phyloP scores from a whole-genome alignment of 2,797 vertebrate genomes.

The Rhynchonycteris naso region DNA sequence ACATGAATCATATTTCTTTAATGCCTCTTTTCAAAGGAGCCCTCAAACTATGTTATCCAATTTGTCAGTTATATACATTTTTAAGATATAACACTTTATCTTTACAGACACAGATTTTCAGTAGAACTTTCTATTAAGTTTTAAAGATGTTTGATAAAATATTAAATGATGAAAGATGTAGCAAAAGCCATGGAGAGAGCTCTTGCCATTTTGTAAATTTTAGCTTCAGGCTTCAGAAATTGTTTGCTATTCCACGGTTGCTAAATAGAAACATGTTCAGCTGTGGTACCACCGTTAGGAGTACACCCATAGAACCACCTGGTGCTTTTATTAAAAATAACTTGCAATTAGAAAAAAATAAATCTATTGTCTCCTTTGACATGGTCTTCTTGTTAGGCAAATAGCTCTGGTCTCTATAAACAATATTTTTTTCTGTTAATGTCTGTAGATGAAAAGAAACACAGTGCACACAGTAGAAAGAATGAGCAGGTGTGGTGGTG shows the following conservation, averaged over 20 bases:
- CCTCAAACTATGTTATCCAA: not conserved
- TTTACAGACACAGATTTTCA: not conserved
- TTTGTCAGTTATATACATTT: not conserved
- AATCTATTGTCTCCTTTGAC: not conserved
- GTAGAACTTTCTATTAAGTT: not conserved
- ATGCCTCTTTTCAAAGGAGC: not conserved
- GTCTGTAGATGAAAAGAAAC: not conserved
- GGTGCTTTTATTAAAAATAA: not conserved
- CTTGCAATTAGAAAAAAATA: not conserved
- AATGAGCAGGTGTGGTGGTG: not conserved
- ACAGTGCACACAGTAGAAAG: not conserved
- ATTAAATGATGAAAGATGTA: conserved; percentile 48
- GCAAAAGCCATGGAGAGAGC: not conserved
- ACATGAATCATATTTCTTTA: not conserved
- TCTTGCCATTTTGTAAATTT: conserved; percentile 38
- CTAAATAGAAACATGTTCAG: not conserved
- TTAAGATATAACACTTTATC: not conserved
- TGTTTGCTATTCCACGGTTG: conserved; percentile 42
- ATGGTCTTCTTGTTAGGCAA: not conserved
- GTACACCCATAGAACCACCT: not conserved
- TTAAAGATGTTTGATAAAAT: conserved; percentile 55
- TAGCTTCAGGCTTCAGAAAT: not conserved
- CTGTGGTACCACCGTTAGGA: not conserved
- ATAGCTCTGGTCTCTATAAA: not conserved
- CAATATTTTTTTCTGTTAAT: not conserved